Evolutionary conservation across 2,113 vertebrate genomes (phyloP).

Genomic region (Beaufortia kweichowensis): DNA sequence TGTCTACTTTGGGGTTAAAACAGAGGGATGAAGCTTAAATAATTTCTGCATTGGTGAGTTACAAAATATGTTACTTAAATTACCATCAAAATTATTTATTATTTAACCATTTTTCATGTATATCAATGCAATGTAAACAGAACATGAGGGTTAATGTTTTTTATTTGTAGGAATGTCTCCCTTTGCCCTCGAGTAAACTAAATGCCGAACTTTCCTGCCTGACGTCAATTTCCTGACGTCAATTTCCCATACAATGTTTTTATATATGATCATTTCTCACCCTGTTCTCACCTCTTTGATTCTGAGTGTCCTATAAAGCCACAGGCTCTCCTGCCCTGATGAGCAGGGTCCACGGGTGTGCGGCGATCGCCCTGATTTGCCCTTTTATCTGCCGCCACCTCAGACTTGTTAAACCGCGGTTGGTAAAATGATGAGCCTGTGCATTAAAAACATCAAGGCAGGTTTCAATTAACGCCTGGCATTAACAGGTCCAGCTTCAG

Average conservation of each 20-base stretch:
- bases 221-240: slow-evolving; percentile 42
- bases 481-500: slow-evolving; percentile 35
- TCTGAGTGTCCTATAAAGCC: slow-evolving; percentile 30
- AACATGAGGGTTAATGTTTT: background rate
- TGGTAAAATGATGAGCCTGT: slow-evolving; percentile 30
- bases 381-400: slow-evolving; percentile 1
- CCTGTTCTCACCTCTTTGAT: slow-evolving; percentile 3
- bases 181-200: background rate
- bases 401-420: slow-evolving; percentile 38
- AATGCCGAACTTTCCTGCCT: background rate
- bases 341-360: slow-evolving; percentile 1
- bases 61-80: no score
- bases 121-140: no score
- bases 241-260: slow-evolving; percentile 1
- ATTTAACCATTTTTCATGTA: no score
- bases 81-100: no score
- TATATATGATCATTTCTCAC: slow-evolving; percentile 17
- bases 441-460: slow-evolving; percentile 50
- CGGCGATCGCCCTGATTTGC: background rate
- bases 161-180: background rate
- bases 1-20: no score
- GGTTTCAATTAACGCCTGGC: slow-evolving; percentile 45
- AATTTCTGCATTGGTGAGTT: no score
- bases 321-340: slow-evolving; percentile 27
- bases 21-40: no score